Conservation (phyloP, 1,140 invertebrate species). For the Bombus ignitus region DNA sequence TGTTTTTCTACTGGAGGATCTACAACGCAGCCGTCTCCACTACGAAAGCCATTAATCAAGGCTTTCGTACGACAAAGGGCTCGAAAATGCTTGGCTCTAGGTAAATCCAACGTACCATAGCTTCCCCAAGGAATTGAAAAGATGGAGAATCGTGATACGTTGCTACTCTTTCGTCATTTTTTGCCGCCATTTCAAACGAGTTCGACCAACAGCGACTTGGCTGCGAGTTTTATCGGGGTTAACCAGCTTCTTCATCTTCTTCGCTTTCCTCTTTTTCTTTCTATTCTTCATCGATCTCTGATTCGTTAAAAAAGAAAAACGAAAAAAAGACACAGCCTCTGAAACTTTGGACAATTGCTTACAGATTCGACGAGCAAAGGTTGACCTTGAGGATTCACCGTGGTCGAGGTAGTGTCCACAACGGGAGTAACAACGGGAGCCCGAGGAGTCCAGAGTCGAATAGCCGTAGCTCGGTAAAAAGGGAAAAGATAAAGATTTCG, state of each 20-base stretch:
- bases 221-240: neutral
- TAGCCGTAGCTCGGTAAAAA: constrained; percentile 82
- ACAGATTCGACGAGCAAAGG: constrained; percentile 91
- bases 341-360: too few relatives aligned
- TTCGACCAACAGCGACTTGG: neutral
- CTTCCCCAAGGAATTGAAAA: neutral
- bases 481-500: constrained; percentile 91
- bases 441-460: constrained; percentile 75
- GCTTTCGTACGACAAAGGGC: constrained; percentile 95
- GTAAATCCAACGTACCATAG: constrained; percentile 50
- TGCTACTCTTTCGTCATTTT: neutral
- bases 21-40: constrained; percentile 95
- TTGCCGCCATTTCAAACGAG: neutral
- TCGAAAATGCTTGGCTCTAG: constrained; percentile 79
- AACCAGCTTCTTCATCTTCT: too few relatives aligned
- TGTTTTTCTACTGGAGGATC: constrained; percentile 98
- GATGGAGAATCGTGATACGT: neutral
- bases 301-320: neutral
- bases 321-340: too few relatives aligned
- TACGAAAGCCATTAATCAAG: constrained; percentile 94
- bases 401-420: constrained; percentile 86
- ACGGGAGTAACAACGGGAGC: constrained; percentile 84
- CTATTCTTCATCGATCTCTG: too few relatives aligned
- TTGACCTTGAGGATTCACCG: constrained; percentile 96
- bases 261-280: too few relatives aligned